Conservation (phyloP, 2,113 vertebrate genomes). For the Pseudorectes ferrugineus region DNA sequence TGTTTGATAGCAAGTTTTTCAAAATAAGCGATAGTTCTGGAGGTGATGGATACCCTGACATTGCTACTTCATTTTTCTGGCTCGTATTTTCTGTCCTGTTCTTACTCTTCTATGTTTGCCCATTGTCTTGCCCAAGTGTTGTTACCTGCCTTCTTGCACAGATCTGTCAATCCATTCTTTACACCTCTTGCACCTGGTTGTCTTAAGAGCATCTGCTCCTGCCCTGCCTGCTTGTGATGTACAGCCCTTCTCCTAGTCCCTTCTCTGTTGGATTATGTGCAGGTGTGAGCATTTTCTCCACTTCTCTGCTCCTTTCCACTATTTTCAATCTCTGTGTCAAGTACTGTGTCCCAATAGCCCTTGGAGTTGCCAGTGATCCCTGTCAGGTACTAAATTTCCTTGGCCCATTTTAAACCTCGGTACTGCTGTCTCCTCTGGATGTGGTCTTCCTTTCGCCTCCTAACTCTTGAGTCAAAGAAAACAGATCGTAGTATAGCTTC, state of each 20-base stretch:
- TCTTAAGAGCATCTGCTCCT: neutral
- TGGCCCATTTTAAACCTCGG: neutral
- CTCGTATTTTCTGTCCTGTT: neutral
- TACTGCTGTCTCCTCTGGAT: neutral
- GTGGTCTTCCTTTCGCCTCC: neutral
- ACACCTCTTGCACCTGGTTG: neutral
- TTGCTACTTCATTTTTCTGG: neutral
- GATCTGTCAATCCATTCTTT: neutral
- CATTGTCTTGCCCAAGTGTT: neutral
- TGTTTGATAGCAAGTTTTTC: neutral
- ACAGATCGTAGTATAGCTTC: neutral
- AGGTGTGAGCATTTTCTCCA: neutral
- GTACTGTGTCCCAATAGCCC: neutral
- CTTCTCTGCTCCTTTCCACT: neutral
- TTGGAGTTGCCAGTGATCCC: neutral
- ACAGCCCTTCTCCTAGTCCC: neutral
- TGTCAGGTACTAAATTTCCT: neutral
- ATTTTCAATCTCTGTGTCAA: neutral
- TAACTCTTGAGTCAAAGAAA: neutral
- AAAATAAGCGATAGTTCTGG: neutral
- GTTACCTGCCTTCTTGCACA: neutral
- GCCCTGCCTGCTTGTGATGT: neutral
- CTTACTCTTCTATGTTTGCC: neutral
- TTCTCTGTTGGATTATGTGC: neutral
- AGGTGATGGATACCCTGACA: neutral